A percentile compares a stretch with the other conserved stretches of the same genome.
Evolutionary conservation across 2,888 invertebrate genomes (phyloP).

Genomic region (Lathronympha strigana): DNA sequence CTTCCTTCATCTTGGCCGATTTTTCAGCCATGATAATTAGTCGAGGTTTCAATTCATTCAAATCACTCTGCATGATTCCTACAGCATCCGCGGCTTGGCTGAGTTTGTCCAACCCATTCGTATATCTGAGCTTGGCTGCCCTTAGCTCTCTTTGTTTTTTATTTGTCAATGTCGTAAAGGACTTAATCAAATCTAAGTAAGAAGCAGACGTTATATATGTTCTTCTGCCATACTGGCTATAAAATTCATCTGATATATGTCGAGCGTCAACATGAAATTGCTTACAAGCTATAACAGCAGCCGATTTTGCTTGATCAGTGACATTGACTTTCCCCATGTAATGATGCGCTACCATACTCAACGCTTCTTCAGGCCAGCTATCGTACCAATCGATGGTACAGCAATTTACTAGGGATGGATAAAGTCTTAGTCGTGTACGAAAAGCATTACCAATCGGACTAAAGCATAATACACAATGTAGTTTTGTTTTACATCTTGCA

Average conservation of each 20-base stretch:
- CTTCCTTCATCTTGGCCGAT: conserved; percentile 89
- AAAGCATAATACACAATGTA: conserved; percentile 93
- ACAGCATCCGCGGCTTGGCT: conserved; percentile 91
- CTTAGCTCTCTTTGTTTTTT: conserved; percentile 89
- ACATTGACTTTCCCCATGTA: conserved; percentile 91
- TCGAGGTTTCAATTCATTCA: conserved; percentile 90
- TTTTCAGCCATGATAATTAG: conserved; percentile 88
- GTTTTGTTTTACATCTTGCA: conserved; percentile 90
- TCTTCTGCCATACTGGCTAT: conserved; percentile 86
- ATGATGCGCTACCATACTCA: conserved; percentile 91
- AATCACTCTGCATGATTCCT: conserved; percentile 89
- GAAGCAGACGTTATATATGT: conserved; percentile 94
- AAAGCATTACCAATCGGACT: conserved; percentile 94
- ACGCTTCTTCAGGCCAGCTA: conserved; percentile 94
- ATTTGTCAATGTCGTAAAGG: conserved; percentile 89
- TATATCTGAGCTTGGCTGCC: conserved; percentile 89
- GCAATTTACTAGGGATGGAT: conserved; percentile 93
- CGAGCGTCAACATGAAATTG: conserved; percentile 93
- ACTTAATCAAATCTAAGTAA: conserved; percentile 91
- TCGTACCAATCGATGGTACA: conserved; percentile 96
- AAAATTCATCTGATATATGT: conserved; percentile 86
- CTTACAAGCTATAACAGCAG: conserved; percentile 91
- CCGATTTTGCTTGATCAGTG: conserved; percentile 85
- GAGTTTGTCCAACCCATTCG: conserved; percentile 90
- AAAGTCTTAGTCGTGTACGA: conserved; percentile 89